phyloP scores from a whole-genome alignment of 2,888 invertebrate species.

The Petrolisthes cinctipes region DNA sequence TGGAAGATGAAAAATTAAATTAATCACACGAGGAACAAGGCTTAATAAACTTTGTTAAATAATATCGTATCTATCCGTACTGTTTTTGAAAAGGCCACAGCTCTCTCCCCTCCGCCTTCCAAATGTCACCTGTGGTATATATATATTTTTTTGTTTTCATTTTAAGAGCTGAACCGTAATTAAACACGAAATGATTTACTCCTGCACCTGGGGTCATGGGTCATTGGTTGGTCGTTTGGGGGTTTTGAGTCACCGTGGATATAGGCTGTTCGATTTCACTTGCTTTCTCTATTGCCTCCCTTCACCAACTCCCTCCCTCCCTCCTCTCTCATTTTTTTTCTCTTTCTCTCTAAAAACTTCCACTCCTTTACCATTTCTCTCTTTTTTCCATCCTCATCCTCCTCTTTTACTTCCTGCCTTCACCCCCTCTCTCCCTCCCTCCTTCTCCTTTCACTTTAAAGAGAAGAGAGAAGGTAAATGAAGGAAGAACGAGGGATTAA shows the following conservation, averaged over 20 bases:
- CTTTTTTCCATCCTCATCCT: no score
- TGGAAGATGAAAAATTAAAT: not conserved
- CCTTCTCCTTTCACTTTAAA: no score
- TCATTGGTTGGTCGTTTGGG: slow-evolving; percentile 4
- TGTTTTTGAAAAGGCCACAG: not conserved
- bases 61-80: not conserved
- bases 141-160: not conserved
- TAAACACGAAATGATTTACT: not conserved
- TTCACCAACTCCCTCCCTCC: no score
- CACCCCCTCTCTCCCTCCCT: no score
- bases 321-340: no score
- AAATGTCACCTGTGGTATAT: not conserved
- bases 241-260: not conserved
- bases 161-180: not conserved
- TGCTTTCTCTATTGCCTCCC: no score
- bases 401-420: no score
- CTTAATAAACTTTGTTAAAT: not conserved
- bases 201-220: not conserved
- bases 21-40: not conserved
- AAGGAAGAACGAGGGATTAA: no score
- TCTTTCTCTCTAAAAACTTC: no score
- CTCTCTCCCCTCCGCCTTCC: not conserved
- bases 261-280: no score
- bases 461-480: no score
- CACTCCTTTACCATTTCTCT: no score